Base-by-base conservation (phyloP, 2,797 vertebrate genomes). In the Sebastes matsubarae region DNA sequence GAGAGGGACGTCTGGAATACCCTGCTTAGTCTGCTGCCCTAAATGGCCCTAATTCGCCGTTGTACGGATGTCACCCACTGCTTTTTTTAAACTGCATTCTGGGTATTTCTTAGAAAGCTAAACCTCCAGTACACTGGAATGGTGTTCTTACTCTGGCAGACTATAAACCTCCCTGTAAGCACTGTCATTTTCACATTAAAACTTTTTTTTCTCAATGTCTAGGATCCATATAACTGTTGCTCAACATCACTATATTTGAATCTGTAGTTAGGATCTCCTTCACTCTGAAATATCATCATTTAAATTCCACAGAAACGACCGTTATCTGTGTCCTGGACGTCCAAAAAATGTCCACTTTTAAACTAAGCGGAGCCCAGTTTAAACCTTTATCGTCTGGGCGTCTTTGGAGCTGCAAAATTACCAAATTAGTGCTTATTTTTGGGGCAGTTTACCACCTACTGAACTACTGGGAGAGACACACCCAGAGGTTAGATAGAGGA, bases 171-270 rank as follows among this genome's bases (percentile, higher is more conserved):
- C 69, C 65, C 27, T 30, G 27, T 24, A 6, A 52, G 34, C 16
- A 13, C 12, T 6, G 8, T 66, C 1, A 11, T 55, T 68, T 80
- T 29, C 52, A 34, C 2, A 0, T 61, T 38, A n/a, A 75, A 70
- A 20, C 4, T 0, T 22, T 1, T 46, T 46, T 25, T 68, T 55
- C 13, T 46, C 20, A 38, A 8, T 8, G 61, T 72, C 20, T 16
- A n/a, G 20, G 38, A 38, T 7, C 1, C 36, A 65, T 24, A 29
- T 20, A 14, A 80, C 10, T 64, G 13, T 46, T 60, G 68, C 68
- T 68, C 55, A 54, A 32, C 50, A 82, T 80, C 14, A 52, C 60
- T n/a, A 4, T 63, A 46, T 85, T 82, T 74, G 74, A 65, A 77
- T 68, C 4, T 52, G 59, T 32, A 14, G 24, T 46, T n/a, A 46